A percentile compares a stretch with the other conserved stretches of the same genome.
Evolutionary conservation across 2,888 invertebrate genomes (phyloP).

Genomic region (Acronicta leporina): DNA sequence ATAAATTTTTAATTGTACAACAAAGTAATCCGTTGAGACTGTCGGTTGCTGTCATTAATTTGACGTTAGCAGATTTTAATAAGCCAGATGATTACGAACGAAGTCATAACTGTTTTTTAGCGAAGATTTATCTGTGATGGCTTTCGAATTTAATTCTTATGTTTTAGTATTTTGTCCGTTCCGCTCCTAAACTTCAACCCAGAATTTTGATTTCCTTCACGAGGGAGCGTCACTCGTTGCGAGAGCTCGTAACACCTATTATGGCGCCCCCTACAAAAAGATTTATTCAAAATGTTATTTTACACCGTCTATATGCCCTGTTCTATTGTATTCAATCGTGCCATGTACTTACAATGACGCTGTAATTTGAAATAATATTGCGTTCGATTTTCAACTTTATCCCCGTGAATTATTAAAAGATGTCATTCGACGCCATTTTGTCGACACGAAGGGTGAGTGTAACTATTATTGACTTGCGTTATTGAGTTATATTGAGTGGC

Average conservation of each 20-base stretch:
- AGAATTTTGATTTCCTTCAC: constrained; percentile 77
- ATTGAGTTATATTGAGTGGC: constrained; percentile 82
- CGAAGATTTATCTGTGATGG: too few species aligned
- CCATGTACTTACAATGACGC: constrained; percentile 77
- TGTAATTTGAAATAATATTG: constrained; percentile 69
- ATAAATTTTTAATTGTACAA: too few species aligned
- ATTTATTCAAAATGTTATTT: constrained; percentile 89
- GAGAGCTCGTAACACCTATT: constrained; percentile 82
- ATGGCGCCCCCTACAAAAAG: constrained; percentile 83
- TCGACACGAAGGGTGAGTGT: constrained; percentile 66
- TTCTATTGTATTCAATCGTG: constrained; percentile 76
- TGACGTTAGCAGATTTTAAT: too few species aligned
- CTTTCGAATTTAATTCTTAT: too few species aligned
- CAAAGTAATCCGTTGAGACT: too few species aligned
- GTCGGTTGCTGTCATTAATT: too few species aligned
- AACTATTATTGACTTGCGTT: constrained; percentile 78
- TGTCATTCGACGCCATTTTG: constrained; percentile 80
- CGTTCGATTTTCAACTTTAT: constrained; percentile 66
- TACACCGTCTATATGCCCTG: constrained; percentile 81
- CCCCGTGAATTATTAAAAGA: constrained; percentile 50
- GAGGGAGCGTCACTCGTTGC: constrained; percentile 81
- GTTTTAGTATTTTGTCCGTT: constrained; percentile 57
- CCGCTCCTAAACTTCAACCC: constrained; percentile 58
- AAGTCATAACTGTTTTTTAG: neutral
- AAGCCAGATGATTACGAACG: neutral